Percentiles rank a stretch among this genome's conserved stretches.
Evolutionary conservation across 2,797 vertebrate genomes (phyloP).

Genomic region (Anisognathus igniventris): DNA sequence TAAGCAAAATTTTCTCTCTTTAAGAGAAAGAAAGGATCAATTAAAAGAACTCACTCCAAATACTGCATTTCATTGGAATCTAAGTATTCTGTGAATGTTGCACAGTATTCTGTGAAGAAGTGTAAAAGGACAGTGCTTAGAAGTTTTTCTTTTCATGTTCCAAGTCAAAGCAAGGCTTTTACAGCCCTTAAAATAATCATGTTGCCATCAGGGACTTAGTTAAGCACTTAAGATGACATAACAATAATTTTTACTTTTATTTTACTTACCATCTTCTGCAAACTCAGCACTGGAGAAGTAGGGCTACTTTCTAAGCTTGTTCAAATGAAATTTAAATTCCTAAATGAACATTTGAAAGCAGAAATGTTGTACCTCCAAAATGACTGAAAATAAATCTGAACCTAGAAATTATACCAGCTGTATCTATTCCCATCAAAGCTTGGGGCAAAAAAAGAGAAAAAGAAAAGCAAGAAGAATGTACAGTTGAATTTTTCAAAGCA

Average conservation of each 20-base stretch:
- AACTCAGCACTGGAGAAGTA: neutral
- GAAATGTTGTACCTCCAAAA: neutral
- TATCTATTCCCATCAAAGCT: neutral
- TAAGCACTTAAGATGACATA: neutral
- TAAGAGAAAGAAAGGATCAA: neutral
- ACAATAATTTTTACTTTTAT: neutral
- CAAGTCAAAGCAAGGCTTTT: neutral
- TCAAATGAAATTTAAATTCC: neutral
- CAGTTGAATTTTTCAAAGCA: neutral
- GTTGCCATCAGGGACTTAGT: neutral
- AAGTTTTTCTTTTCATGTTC: neutral
- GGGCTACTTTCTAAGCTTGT: neutral
- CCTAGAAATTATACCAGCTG: neutral
- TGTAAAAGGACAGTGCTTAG: neutral
- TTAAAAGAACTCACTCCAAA: neutral
- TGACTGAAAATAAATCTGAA: neutral
- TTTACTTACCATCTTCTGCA: neutral
- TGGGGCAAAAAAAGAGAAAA: neutral
- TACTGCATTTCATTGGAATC: neutral
- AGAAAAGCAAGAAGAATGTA: neutral
- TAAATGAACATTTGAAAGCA: neutral
- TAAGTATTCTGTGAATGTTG: neutral
- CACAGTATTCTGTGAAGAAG: neutral
- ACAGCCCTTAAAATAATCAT: neutral
- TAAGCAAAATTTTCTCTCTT: neutral